phyloP scores from a whole-genome alignment of 2,888 invertebrate species.

The Heteropelma amictum region DNA sequence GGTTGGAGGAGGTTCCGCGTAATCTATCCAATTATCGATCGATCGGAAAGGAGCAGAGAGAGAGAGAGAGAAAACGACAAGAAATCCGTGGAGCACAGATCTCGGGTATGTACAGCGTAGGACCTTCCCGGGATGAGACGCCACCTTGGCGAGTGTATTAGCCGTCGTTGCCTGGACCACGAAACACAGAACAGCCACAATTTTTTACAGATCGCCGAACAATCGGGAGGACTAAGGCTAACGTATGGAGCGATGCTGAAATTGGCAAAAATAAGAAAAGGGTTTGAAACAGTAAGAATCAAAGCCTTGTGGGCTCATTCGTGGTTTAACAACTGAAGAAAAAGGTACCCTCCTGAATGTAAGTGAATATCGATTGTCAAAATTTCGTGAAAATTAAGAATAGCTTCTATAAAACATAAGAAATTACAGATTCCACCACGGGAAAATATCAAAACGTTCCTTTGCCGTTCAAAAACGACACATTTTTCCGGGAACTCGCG shows the following conservation, averaged over 20 bases:
- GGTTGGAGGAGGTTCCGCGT: conserved; percentile 74
- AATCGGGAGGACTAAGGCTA: neutral
- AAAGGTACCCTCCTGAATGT: no score
- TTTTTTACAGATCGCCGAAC: neutral
- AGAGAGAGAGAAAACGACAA: conserved; percentile 4
- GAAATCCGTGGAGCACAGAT: conserved; percentile 27
- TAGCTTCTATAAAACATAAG: no score
- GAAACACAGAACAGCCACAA: conserved; percentile 66
- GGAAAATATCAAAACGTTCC: no score
- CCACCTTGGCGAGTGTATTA: conserved; percentile 41
- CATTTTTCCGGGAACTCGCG: no score
- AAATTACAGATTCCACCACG: no score
- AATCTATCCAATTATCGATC: conserved; percentile 77
- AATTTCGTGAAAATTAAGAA: no score
- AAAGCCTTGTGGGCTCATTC: no score
- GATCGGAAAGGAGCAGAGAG: conserved; percentile 66
- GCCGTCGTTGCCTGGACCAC: conserved; percentile 64
- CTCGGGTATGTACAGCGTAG: neutral
- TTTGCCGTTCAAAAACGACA: no score
- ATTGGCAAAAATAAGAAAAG: no score
- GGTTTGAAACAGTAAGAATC: no score
- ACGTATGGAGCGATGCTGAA: neutral
- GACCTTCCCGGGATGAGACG: conserved; percentile 17
- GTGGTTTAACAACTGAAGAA: no score
- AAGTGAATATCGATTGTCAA: no score